phyloP scores from a whole-genome alignment of 2,113 vertebrate species.

The Labeo rohita region DNA sequence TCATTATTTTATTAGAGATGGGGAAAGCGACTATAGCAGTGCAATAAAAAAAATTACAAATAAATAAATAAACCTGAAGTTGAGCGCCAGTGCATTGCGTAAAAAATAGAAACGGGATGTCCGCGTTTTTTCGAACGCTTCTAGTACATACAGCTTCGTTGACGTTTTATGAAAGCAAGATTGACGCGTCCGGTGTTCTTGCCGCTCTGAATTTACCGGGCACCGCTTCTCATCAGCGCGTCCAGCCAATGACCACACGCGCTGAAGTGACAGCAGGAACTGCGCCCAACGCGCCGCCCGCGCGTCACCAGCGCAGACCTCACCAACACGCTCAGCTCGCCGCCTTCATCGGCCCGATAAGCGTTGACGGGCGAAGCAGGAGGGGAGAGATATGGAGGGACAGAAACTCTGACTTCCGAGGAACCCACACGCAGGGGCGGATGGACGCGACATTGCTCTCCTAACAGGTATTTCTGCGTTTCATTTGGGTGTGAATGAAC shows the following conservation, averaged over 20 bases:
- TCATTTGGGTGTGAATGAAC: not conserved
- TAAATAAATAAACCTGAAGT: not conserved
- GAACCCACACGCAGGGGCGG: conserved; percentile 53
- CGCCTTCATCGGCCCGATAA: conserved; percentile 69
- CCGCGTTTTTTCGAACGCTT: not conserved
- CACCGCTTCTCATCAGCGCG: not conserved
- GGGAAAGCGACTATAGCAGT: not conserved
- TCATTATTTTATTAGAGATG: not conserved
- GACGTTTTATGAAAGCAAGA: not conserved
- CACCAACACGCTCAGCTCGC: conserved; percentile 28
- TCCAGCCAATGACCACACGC: conserved; percentile 54
- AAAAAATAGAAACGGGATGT: not conserved
- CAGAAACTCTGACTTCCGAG: conserved; percentile 59
- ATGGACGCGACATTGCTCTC: conserved; percentile 63
- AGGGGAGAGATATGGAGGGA: conserved; percentile 65
- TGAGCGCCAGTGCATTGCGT: not conserved
- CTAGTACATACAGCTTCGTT: not conserved
- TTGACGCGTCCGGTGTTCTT: not conserved
- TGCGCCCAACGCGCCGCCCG: conserved; percentile 53
- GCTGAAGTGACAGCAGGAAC: conserved; percentile 65
- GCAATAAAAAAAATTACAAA: not conserved
- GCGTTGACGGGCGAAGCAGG: conserved; percentile 59
- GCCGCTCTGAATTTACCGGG: conserved; percentile 23
- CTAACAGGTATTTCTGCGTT: conserved; percentile 58
- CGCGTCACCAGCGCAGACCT: conserved; percentile 33